Evolutionary conservation across 2,888 invertebrate species (phyloP), one percentile per base, ranked within the genome.

Genomic region (Erannis defoliaria): DNA sequence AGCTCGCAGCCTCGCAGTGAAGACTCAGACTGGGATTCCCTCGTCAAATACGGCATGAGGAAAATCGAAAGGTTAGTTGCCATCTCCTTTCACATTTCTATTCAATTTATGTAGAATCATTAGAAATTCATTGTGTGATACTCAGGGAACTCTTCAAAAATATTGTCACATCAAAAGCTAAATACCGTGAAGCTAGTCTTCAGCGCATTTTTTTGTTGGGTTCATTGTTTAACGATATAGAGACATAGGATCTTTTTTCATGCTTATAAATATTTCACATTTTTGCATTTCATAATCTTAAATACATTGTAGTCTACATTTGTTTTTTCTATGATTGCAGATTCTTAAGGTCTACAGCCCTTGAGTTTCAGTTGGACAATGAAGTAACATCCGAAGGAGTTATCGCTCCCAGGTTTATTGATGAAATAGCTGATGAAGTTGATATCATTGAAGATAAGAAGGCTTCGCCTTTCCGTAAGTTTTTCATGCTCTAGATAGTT

Each of bases 361-460:
- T 97, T 63, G 97, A 97, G 84, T 93, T 97, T 67, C 93, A 95
- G 26, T 89, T 97, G 50, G 95, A 96, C 38, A 95, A 96, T 63
- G 96, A 96, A 55, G 94, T 96, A n/a, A 96, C 96, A 0, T 96
- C 96, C 42, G 93, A 94, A 4, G 96, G 96, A 0, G 90, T 96
- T 51, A 96, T 97, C 65, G 95, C 96, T 0, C 97, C 97, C 0
- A 94, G 97, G 65, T 97, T 97, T 84, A 93, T 97, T 37, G 97
- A 97, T 68, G 97, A 97, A 77, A 97, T 97, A 55, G 96, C 96
- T 62, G 96, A 96, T 75, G 97, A 97, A 85, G 95, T 97, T 6
- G 97, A 97, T 79, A 94, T 96, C 16, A 94, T 97, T 71, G 97
- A 97, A 80, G 96, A 97, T 75, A 97, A 97, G 83, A 96, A 96